These are phyloP conservation scores for Gambusia yucatana DNA, from an alignment of 2,797 vertebrate species.

Conservation along the genomic window DNA sequence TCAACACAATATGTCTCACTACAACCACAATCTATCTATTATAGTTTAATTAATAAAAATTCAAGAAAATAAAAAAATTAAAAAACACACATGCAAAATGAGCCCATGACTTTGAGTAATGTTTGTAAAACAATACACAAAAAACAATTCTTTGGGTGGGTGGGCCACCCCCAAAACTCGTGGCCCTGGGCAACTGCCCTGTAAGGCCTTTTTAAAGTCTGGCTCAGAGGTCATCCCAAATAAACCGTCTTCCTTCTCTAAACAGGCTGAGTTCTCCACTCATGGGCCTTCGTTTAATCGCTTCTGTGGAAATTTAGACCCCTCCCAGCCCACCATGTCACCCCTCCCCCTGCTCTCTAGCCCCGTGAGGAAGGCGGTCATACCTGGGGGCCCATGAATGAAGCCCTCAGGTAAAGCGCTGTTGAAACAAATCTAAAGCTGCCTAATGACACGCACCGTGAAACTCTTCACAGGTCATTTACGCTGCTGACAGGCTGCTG, in stretches of 20 bases:
- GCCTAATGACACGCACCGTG: constrained; percentile 92
- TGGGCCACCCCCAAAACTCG: too few relatives aligned
- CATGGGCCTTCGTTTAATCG: constrained; percentile 52
- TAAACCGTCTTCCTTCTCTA: neutral
- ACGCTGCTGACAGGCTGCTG: constrained; percentile 86
- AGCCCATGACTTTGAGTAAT: too few relatives aligned
- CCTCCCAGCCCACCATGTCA: neutral
- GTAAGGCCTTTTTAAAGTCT: too few relatives aligned
- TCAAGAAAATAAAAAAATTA: neutral
- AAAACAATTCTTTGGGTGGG: too few relatives aligned
- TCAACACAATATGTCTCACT: neutral
- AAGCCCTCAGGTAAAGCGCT: constrained; percentile 88
- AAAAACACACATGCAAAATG: neutral
- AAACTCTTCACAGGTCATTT: constrained; percentile 96
- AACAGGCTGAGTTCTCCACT: constrained; percentile 12
- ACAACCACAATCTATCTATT: neutral
- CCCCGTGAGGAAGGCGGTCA: constrained; percentile 69
- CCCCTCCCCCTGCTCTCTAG: neutral
- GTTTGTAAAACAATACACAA: too few relatives aligned
- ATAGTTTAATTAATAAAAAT: neutral
- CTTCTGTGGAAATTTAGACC: constrained; percentile 50
- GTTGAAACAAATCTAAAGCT: constrained; percentile 92
- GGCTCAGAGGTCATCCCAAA: constrained; percentile 8
- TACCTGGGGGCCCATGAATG: constrained; percentile 88
- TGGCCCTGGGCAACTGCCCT: too few relatives aligned